phyloP scores from a whole-genome alignment of 92 coral and sea anemone species.

The Meandrina meandrites region DNA sequence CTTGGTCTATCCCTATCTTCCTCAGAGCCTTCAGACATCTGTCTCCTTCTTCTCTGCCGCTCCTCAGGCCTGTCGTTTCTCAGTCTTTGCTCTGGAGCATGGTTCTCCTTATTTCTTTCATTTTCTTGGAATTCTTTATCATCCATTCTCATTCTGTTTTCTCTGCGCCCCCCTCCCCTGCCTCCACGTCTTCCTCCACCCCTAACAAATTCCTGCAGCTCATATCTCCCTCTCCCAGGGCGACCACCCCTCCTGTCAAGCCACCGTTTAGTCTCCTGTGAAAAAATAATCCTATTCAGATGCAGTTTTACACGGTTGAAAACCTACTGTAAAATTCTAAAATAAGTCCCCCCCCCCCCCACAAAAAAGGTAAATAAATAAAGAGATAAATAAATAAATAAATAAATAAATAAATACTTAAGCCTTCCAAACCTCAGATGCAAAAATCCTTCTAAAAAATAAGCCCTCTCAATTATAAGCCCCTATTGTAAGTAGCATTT shows the following conservation, averaged over 20 bases:
- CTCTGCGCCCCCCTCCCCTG: constrained; percentile 31
- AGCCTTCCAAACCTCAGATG: too few species aligned
- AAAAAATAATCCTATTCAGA: not conserved
- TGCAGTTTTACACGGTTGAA: not conserved
- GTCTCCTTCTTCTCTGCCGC: constrained; percentile 28
- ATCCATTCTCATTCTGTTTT: constrained; percentile 35
- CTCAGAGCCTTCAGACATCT: constrained; percentile 15
- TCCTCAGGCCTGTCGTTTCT: constrained; percentile 27
- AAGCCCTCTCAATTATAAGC: too few species aligned
- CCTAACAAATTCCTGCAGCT: constrained; percentile 75
- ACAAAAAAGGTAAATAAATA: too few species aligned
- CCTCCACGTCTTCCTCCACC: constrained; percentile 51
- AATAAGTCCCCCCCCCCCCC: too few species aligned
- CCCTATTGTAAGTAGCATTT: too few species aligned
- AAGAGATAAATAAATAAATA: too few species aligned
- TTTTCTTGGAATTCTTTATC: constrained; percentile 41
- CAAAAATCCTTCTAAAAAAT: too few species aligned
- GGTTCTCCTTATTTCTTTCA: constrained; percentile 46
- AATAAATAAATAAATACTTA: too few species aligned
- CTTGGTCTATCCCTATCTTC: constrained; percentile 38
- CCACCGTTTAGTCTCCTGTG: constrained; percentile 34
- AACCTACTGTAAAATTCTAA: not conserved
- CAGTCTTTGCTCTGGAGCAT: constrained; percentile 30
- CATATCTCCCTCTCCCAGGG: constrained; percentile 67
- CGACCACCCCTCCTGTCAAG: constrained; percentile 67